phyloP scores from a whole-genome alignment of 64 coral and sea anemone genomes.

The Actinia equina region DNA sequence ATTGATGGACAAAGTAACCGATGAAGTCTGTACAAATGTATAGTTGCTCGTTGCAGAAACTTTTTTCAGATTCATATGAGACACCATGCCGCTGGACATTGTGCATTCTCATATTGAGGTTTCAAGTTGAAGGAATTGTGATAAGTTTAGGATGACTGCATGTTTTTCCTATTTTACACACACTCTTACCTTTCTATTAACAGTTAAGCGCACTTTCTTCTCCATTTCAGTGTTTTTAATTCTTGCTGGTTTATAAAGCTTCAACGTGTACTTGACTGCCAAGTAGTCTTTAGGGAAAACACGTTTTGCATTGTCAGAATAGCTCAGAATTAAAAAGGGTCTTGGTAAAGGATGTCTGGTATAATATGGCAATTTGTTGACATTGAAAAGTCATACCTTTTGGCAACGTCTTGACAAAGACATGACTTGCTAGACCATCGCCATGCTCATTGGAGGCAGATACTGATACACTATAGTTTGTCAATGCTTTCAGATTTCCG shows the following conservation, averaged over 20 bases:
- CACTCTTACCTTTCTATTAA: neutral
- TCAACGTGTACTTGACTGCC: neutral
- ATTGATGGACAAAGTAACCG: too few species aligned
- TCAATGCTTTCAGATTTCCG: neutral
- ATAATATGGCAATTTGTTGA: too few species aligned
- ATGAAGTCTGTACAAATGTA: too few species aligned
- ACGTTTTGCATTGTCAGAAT: neutral
- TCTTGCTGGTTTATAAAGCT: neutral
- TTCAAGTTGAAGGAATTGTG: too few species aligned
- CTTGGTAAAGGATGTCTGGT: too few species aligned
- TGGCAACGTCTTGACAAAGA: slow-evolving; percentile 12
- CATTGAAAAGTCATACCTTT: neutral
- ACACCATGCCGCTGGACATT: too few species aligned
- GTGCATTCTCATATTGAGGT: too few species aligned
- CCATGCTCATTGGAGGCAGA: neutral
- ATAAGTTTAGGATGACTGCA: too few species aligned
- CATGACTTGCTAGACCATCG: neutral
- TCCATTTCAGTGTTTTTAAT: neutral
- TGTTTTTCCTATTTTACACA: neutral
- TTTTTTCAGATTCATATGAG: too few species aligned
- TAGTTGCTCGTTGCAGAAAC: too few species aligned
- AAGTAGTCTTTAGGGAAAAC: neutral
- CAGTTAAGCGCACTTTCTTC: neutral
- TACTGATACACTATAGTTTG: slow-evolving; percentile 14
- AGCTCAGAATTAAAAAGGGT: neutral